These are phyloP conservation scores for Adoxophyes honmai DNA, from an alignment of 1,140 invertebrate genomes.

Conservation along the genomic window DNA sequence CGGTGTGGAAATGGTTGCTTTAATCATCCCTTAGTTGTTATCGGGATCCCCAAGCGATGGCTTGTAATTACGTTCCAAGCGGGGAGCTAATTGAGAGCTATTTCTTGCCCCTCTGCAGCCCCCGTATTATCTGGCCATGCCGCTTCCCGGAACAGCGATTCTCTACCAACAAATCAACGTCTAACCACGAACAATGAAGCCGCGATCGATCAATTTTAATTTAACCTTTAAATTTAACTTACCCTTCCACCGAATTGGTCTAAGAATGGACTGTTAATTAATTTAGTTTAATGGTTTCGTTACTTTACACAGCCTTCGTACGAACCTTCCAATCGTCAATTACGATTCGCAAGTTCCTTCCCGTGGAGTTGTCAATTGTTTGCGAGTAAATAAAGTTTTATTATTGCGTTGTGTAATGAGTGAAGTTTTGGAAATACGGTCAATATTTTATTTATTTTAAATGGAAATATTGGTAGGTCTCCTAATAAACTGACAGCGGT, in stretches of 20 bases:
- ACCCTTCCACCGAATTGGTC: neutral
- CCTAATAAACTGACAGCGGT: too few species aligned
- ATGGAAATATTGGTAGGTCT: too few species aligned
- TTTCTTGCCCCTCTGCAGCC: constrained; percentile 20
- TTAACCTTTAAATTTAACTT: neutral
- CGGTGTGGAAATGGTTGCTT: neutral
- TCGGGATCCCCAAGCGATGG: constrained; percentile 24
- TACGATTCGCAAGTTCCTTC: too few species aligned
- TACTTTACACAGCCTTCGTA: neutral
- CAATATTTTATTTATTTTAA: too few species aligned
- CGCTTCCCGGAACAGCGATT: neutral
- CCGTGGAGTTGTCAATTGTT: too few species aligned
- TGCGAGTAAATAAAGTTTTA: too few species aligned
- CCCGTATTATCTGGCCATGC: neutral
- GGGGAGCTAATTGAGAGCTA: constrained; percentile 29
- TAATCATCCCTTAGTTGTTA: constrained; percentile 21
- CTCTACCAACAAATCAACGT: neutral
- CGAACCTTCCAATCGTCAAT: too few species aligned
- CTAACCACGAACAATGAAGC: neutral
- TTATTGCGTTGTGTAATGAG: too few species aligned
- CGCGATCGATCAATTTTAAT: constrained; percentile 2
- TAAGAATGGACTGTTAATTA: constrained; percentile 9
- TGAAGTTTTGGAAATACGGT: too few species aligned
- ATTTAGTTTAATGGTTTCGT: neutral
- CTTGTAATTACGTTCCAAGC: constrained; percentile 31